These are phyloP conservation scores for Peucedramus taeniatus DNA, from an alignment of 2,113 vertebrate species.

Conservation along the genomic window DNA sequence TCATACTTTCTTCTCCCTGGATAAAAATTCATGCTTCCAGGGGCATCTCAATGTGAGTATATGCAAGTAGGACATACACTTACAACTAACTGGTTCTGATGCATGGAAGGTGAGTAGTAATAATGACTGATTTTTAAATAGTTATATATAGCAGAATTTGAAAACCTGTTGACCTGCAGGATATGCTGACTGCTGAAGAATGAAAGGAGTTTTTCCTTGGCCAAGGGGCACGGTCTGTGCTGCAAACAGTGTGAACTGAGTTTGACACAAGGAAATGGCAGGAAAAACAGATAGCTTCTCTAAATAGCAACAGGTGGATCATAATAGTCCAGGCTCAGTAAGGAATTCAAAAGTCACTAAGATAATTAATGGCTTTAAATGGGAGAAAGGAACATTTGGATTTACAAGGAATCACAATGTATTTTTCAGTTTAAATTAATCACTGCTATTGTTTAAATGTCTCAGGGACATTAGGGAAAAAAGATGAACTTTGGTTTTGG, in stretches of 20 bases:
- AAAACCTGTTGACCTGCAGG: background rate
- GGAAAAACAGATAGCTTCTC: background rate
- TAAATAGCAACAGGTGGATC: background rate
- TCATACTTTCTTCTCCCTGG: background rate
- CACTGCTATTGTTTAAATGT: constrained; percentile 45
- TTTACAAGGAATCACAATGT: background rate
- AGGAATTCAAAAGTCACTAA: background rate
- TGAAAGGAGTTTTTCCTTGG: background rate
- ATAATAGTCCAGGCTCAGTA: background rate
- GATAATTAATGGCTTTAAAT: background rate
- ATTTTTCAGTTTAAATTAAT: constrained; percentile 30
- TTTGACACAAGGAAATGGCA: background rate
- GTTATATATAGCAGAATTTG: background rate
- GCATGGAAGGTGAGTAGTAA: background rate
- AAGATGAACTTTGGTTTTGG: constrained; percentile 6
- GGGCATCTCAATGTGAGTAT: background rate
- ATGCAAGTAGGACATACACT: background rate
- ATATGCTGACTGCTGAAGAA: background rate
- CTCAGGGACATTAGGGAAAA: constrained; percentile 9
- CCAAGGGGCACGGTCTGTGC: background rate
- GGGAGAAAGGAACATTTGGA: background rate
- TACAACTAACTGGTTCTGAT: background rate
- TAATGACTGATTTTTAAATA: background rate
- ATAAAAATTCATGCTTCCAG: background rate
- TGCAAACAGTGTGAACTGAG: background rate